These are phyloP conservation scores for Botia almorhae DNA, from an alignment of 2,797 vertebrate species.

Conservation along the genomic window DNA sequence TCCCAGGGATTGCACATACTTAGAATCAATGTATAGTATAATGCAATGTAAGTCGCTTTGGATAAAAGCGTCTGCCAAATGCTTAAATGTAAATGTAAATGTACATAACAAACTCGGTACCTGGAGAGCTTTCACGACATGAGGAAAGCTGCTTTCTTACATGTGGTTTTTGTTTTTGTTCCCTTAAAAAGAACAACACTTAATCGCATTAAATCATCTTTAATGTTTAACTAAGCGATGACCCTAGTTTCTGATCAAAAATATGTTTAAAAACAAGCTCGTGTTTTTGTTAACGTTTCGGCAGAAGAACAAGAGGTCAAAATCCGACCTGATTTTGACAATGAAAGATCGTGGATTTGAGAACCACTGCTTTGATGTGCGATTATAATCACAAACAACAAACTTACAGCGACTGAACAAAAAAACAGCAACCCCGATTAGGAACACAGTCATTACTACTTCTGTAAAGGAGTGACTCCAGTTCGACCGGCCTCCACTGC, in stretches of 20 bases:
- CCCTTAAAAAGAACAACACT: background rate
- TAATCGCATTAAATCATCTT: background rate
- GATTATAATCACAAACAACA: constrained; percentile 66
- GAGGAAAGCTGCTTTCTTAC: background rate
- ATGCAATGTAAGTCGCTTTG: too few relatives aligned
- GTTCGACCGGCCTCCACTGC: constrained; percentile 57
- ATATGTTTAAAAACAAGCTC: too few relatives aligned
- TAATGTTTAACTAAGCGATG: too few relatives aligned
- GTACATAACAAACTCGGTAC: background rate
- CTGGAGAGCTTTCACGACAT: background rate
- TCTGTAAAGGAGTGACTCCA: constrained; percentile 69
- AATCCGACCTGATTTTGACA: background rate
- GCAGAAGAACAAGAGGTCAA: too few relatives aligned
- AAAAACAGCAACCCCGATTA: constrained; percentile 80
- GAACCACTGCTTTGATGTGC: constrained; percentile 43
- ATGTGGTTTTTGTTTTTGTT: too few relatives aligned
- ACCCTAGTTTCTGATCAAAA: too few relatives aligned
- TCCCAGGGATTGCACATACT: too few relatives aligned
- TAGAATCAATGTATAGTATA: too few relatives aligned
- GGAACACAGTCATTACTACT: constrained; percentile 71
- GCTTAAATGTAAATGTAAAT: too few relatives aligned
- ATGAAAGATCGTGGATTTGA: background rate
- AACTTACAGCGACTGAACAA: constrained; percentile 50
- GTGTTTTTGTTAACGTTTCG: too few relatives aligned
- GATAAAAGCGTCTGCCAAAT: too few relatives aligned